A percentile compares a stretch with the other conserved stretches of the same genome.
phyloP scores from a whole-genome alignment of 2,113 vertebrate species.

The Ceratotherium simum region DNA sequence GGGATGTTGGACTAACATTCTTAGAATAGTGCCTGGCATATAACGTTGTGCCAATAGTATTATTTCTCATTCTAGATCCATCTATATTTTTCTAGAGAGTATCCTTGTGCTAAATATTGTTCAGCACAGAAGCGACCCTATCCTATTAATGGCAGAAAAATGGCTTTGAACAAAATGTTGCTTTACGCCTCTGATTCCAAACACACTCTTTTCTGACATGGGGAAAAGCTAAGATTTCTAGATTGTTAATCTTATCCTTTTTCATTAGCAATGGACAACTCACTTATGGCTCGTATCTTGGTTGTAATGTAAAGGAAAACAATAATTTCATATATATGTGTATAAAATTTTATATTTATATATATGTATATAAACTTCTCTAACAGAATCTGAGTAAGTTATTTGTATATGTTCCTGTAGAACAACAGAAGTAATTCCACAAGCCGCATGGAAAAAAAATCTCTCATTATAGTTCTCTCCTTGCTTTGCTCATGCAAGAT shows the following conservation, averaged over 20 bases:
- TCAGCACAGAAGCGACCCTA: neutral
- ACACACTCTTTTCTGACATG: neutral
- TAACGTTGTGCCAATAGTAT: neutral
- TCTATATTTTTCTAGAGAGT: neutral
- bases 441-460: neutral
- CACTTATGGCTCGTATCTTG: neutral
- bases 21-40: neutral
- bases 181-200: neutral
- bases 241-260: neutral
- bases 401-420: neutral
- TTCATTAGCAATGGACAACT: neutral
- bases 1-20: neutral
- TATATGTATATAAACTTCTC: neutral
- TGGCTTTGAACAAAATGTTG: neutral
- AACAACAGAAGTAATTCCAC: neutral
- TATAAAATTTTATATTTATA: neutral
- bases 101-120: neutral
- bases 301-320: conserved; percentile 18
- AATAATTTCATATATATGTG: neutral
- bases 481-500: neutral
- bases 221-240: conserved; percentile 18
- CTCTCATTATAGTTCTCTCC: neutral
- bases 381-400: conserved; percentile 16
- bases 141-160: neutral
- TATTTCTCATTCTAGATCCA: neutral